Evolutionary conservation across 2,797 vertebrate genomes (phyloP).

Genomic region (Euthynnus affinis): DNA sequence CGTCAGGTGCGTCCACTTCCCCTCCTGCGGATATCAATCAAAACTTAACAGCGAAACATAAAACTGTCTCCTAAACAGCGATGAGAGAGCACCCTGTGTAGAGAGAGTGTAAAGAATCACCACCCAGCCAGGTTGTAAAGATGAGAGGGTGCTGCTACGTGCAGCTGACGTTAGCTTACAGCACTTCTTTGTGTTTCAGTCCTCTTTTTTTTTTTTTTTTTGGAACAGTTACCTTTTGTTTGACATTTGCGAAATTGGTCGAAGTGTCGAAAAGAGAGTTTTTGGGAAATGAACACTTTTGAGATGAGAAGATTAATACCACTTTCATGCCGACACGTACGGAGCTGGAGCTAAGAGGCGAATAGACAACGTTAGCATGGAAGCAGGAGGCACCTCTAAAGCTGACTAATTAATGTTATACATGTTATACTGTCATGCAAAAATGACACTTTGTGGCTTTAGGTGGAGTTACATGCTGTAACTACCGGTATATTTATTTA

Average conservation of each 20-base stretch:
- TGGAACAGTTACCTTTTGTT: neutral
- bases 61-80: constrained; percentile 55
- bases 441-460: neutral
- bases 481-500: no score
- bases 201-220: no score
- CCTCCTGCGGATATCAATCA: constrained; percentile 54
- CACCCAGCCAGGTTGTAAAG: constrained; percentile 25
- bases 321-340: neutral
- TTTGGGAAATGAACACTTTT: neutral
- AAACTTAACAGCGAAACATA: constrained; percentile 42
- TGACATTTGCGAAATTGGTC: neutral
- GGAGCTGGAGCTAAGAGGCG: neutral
- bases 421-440: neutral
- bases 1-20: constrained; percentile 48
- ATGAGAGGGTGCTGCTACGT: constrained; percentile 5
- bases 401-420: neutral
- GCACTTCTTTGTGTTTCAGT: neutral
- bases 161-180: neutral
- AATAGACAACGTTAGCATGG: neutral
- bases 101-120: constrained; percentile 5
- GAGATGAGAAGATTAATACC: neutral
- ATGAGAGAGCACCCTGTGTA: constrained; percentile 21
- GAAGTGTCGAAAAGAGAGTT: neutral
- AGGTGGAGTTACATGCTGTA: neutral
- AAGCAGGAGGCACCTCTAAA: neutral